Percentiles rank a stretch among this genome's conserved stretches.
Conservation (phyloP, 2,888 invertebrate genomes). For the Chrysomela aeneicollis region DNA sequence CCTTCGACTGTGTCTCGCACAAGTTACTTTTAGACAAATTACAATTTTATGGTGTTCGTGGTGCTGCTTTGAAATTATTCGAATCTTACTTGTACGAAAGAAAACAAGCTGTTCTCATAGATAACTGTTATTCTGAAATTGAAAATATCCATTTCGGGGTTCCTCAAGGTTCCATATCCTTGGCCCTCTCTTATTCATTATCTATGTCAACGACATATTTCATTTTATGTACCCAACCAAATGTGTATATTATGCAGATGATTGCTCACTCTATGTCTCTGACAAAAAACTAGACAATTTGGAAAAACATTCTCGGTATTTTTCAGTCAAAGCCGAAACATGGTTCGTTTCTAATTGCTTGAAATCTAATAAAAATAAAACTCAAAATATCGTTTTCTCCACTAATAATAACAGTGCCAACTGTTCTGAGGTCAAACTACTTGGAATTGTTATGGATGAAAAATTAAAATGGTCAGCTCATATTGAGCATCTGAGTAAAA, state of each 20-base stretch:
- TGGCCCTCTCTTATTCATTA: neutral
- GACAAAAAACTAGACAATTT: too few species aligned
- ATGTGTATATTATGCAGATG: too few species aligned
- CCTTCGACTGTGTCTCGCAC: constrained; percentile 12
- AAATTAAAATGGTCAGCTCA: too few species aligned
- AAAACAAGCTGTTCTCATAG: constrained; percentile 1
- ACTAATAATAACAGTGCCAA: too few species aligned
- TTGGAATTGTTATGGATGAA: too few species aligned
- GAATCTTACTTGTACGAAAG: neutral
- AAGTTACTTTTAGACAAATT: neutral
- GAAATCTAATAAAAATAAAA: too few species aligned
- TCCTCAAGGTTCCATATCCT: neutral
- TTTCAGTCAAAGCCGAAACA: constrained; percentile 3
- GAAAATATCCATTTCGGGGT: neutral
- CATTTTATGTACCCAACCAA: too few species aligned
- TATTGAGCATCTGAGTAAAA: too few species aligned
- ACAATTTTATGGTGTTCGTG: neutral
- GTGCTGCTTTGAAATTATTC: neutral
- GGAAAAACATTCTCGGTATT: too few species aligned
- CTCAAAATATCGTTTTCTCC: too few species aligned
- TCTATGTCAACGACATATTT: neutral
- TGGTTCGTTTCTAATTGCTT: constrained; percentile 4
- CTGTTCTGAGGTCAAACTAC: too few species aligned
- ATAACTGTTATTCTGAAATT: constrained; percentile 11
- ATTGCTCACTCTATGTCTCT: neutral